A percentile compares a stretch with the other conserved stretches of the same genome.
phyloP scores from a whole-genome alignment of 2,797 vertebrate genomes.

The Pseudomugil gertrudae region DNA sequence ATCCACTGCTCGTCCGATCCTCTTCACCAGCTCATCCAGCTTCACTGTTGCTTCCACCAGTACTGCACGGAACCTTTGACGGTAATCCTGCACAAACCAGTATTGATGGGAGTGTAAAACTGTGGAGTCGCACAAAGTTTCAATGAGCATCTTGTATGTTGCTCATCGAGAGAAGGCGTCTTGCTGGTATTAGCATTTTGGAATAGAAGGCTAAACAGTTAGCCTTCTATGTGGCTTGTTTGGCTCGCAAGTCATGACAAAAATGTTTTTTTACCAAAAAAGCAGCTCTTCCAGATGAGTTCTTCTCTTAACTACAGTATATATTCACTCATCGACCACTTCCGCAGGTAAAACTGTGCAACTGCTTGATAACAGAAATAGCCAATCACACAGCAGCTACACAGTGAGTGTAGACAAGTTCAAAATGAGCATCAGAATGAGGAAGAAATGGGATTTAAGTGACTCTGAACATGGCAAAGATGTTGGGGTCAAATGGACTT shows the following conservation, averaged over 20 bases:
- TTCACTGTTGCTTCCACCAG: constrained; percentile 92
- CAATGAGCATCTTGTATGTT: neutral
- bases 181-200: neutral
- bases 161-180: neutral
- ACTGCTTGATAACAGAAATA: too few relatives aligned
- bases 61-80: constrained; percentile 93
- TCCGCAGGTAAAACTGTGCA: too few relatives aligned
- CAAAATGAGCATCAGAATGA: too few relatives aligned
- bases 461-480: too few relatives aligned
- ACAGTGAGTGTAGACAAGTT: too few relatives aligned
- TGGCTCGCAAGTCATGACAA: neutral
- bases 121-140: neutral
- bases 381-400: too few relatives aligned
- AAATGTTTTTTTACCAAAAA: too few relatives aligned
- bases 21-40: constrained; percentile 94
- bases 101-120: neutral
- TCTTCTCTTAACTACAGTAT: constrained; percentile 35
- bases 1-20: constrained; percentile 94
- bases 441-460: too few relatives aligned
- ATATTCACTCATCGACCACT: neutral
- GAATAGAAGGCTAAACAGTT: too few relatives aligned
- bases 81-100: constrained; percentile 85
- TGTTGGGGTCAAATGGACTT: too few relatives aligned
- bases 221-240: neutral
- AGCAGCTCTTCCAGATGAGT: constrained; percentile 45